Evolutionary conservation across 2,888 invertebrate species (phyloP).

Genomic region (Tillus elongatus): DNA sequence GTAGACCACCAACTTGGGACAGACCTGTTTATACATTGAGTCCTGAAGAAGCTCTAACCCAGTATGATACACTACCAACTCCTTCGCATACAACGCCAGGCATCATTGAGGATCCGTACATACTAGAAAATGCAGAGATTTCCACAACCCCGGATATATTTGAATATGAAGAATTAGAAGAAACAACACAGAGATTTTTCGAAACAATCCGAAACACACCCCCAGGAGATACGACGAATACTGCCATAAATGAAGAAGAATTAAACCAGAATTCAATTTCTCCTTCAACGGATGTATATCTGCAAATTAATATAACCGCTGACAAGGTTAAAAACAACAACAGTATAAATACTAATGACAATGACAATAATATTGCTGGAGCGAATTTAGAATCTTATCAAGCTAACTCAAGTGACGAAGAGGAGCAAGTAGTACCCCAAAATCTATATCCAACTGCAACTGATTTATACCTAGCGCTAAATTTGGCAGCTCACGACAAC

Average conservation of each 20-base stretch:
- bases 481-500: too few relatives aligned
- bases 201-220: conserved; percentile 17
- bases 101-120: conserved; percentile 5
- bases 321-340: conserved; percentile 8
- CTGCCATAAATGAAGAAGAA: too few relatives aligned
- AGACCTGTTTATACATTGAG: conserved; percentile 32
- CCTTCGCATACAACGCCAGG: conserved; percentile 11
- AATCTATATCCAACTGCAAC: too few relatives aligned
- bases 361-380: background rate
- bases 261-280: too few relatives aligned
- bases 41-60: conserved; percentile 22
- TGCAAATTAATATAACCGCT: conserved; percentile 6
- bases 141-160: conserved; percentile 12
- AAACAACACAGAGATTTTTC: conserved; percentile 23
- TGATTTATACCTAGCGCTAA: too few relatives aligned
- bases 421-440: too few relatives aligned
- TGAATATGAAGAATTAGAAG: conserved; percentile 22
- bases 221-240: conserved; percentile 1
- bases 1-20: conserved; percentile 39
- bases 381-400: too few relatives aligned
- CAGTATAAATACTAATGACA: background rate
- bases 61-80: conserved; percentile 8
- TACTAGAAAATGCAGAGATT: conserved; percentile 7
- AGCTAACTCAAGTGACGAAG: too few relatives aligned
- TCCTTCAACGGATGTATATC: background rate